phyloP scores from a whole-genome alignment of 2,888 invertebrate genomes.

The Eupithecia tripunctaria region DNA sequence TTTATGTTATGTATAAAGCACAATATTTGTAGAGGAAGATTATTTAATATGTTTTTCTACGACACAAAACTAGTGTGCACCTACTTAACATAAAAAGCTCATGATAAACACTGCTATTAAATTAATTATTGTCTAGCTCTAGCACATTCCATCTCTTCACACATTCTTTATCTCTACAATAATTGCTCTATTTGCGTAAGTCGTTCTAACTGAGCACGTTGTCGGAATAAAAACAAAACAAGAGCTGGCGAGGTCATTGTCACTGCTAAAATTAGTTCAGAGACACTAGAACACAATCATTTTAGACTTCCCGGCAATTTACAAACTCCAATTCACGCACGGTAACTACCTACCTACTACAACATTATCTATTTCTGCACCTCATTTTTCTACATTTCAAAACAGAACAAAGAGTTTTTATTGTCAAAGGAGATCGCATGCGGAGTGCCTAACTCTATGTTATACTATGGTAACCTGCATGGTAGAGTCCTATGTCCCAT shows the following conservation, averaged over 20 bases:
- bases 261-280: slow-evolving; percentile 48
- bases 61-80: not conserved
- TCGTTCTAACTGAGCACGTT: not conserved
- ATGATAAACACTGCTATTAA: not conserved
- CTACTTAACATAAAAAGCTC: not conserved
- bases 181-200: slow-evolving; percentile 7
- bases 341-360: not conserved
- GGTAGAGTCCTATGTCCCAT: not conserved
- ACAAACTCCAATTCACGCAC: not conserved
- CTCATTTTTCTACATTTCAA: not conserved
- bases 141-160: not conserved
- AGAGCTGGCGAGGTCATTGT: slow-evolving; percentile 49
- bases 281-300: slow-evolving; percentile 40
- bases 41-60: not conserved
- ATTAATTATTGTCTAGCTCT: not conserved
- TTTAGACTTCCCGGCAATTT: slow-evolving; percentile 39
- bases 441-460: not conserved
- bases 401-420: not conserved
- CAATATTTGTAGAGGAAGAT: not conserved
- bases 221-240: slow-evolving; percentile 19
- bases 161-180: not conserved
- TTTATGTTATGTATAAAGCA: not conserved
- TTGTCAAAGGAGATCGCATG: not conserved
- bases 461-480: not conserved
- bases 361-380: not conserved